Base-by-base conservation (phyloP, 1,140 invertebrate genomes). In the Drosophila lini region DNA sequence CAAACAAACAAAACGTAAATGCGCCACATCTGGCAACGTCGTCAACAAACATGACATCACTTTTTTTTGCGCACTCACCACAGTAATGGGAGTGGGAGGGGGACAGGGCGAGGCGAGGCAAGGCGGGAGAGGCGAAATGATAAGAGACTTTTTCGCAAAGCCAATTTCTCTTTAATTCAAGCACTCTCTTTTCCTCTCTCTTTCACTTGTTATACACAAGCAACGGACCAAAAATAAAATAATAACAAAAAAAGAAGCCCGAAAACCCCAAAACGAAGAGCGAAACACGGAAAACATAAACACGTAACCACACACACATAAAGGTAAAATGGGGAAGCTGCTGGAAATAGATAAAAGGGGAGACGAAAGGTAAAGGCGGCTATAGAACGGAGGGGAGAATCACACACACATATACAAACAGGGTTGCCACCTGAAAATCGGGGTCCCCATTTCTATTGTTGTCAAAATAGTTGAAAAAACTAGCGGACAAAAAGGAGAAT, bases 41-140 rank as follows among this genome's bases (percentile, higher is more conserved):
- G 64, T 86, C 73, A 89, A 89, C 83, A 88, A 88, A 88, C 80
- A 88, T 88, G 83, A 88, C 83, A 88, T 88, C 83, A 88, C 83
- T 86, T 88, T 86, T 80, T 81, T 86, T 79, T 80, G 84, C 83
- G 84, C 82, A 89, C 84, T 89, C 84, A 86, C 82, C 82, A 89
- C 77, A 88, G 83, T 89, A 89, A 88, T 62, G 15, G 57, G 16
- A 53, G 50, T 45, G 47, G 44, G 25, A 50, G 38, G 32, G 44
- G 48, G 36, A 32, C 10, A 41, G 41, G 62, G 61, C 28, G 48
- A 45, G 52, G 22, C 56, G 40, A 22, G 41, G 38, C 16, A 13
- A 28, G 25, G 25, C 10, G 36, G n/a, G 56, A 63, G 55, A 59
- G 59, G 52, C 52, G 32, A 60, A 47, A 53, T 32, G 25, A 42